phyloP scores from a whole-genome alignment of 2,888 invertebrate genomes.

The Phytoseiulus persimilis region DNA sequence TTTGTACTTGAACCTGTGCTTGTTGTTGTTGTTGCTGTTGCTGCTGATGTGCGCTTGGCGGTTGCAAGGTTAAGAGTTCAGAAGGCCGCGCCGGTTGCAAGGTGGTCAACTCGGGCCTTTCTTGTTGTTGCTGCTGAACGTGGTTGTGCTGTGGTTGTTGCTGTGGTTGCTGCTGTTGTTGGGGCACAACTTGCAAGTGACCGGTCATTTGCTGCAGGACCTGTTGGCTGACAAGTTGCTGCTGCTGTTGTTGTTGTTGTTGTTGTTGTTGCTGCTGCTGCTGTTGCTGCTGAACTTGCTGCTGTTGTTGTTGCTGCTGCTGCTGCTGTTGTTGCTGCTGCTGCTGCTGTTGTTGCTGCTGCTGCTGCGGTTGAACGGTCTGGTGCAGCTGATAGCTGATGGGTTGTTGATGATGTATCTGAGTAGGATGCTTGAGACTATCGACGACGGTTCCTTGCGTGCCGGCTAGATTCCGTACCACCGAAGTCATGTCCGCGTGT shows the following conservation, averaged over 20 bases:
- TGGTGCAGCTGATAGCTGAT: slow-evolving; percentile 24
- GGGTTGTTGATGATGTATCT: slow-evolving; percentile 24
- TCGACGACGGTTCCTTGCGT: slow-evolving; percentile 23
- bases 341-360: neutral
- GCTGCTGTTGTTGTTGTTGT: slow-evolving; percentile 14
- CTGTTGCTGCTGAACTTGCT: neutral
- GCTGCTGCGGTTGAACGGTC: slow-evolving; percentile 14
- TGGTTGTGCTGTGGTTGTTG: slow-evolving; percentile 21
- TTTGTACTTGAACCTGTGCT: neutral
- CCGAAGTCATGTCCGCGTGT: neutral
- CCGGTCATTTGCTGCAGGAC: neutral
- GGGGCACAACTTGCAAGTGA: neutral
- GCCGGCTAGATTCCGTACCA: slow-evolving; percentile 15
- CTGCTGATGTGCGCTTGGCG: neutral
- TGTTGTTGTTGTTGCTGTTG: slow-evolving; percentile 34
- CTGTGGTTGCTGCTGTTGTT: slow-evolving; percentile 19
- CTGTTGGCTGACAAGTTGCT: neutral
- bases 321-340: slow-evolving; percentile 12
- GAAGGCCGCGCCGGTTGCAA: slow-evolving; percentile 14
- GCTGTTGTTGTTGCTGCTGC: slow-evolving; percentile 16
- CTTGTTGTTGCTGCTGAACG: slow-evolving; percentile 15
- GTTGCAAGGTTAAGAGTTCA: slow-evolving; percentile 14
- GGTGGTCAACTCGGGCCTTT: slow-evolving; percentile 21
- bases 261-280: slow-evolving; percentile 33
- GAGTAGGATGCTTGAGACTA: slow-evolving; percentile 21